Evolutionary conservation across 2,113 vertebrate genomes (phyloP), one percentile per base, ranked within the genome.

Genomic region (Oryzias javanicus): DNA sequence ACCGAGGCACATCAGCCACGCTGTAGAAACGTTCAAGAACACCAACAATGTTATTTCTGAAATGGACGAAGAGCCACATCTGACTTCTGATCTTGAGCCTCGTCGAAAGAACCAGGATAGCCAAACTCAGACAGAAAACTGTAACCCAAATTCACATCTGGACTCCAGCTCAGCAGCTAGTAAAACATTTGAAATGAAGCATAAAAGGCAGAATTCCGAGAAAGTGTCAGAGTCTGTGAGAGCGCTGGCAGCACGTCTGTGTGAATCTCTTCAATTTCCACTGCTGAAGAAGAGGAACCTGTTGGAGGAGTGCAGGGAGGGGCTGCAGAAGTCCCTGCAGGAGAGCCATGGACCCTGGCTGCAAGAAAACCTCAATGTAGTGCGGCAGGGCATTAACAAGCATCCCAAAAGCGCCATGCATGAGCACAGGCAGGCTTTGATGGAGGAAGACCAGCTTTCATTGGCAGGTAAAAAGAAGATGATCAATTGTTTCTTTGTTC

Each of bases 261-360:
- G 84, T 57, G 60, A 67, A 14, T 59, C 60, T 24, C 51, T 94
- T 40, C 68, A 72, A 56, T 72, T 91, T 17, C 86, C 83, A 2
- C 48, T 65, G 27, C 82, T 90, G 16, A 84, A 67, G 13, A 81
- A 72, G 50, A 81, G 86, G 54, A 76, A 88, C 57, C 78, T 93
- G 53, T 45, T 91, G 14, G 74, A 76, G 7, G 91, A 95, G 54
- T 88, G 78, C 67, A 92, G 87, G 53, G 81, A 87, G 41, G 59
- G 73, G 0, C 80, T 96, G 12, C 10, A 91, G 53, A 69, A 77
- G 18, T 66, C 78, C 27, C 76, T 95, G 42, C 74, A 56, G 56
- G 68, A 89, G 48, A 78, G 74, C 1, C 90, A 93, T n/a, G 89
- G 91, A n/a, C 64, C 70, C 12, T 49, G 71, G 12, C 88, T 94